Percentiles rank a stretch among this genome's conserved stretches.
These are phyloP conservation scores for Siderastrea radians DNA, from an alignment of 92 coral and sea anemone genomes.

Conservation along the genomic window DNA sequence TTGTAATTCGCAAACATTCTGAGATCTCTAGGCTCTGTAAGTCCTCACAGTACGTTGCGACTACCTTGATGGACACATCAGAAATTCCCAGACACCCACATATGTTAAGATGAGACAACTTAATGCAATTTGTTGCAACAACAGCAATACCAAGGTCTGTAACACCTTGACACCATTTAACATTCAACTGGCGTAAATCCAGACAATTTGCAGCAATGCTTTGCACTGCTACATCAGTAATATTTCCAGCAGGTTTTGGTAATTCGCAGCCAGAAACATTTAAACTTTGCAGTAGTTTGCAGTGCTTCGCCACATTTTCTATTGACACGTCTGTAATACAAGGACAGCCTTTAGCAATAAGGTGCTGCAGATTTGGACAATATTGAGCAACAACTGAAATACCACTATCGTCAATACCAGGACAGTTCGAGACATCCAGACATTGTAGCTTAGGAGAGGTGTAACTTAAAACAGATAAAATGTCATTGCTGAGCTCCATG, in stretches of 20 bases:
- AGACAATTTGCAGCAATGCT: slow-evolving; percentile 75
- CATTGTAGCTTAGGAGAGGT: slow-evolving; percentile 56
- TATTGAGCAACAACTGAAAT: slow-evolving; percentile 66
- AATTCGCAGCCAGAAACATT: slow-evolving; percentile 87
- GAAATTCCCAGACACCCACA: slow-evolving; percentile 89
- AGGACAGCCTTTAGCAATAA: slow-evolving; percentile 79
- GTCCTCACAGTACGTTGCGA: slow-evolving; percentile 74
- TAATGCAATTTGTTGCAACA: slow-evolving; percentile 75
- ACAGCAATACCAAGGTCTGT: slow-evolving; percentile 82
- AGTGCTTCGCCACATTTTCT: slow-evolving; percentile 73
- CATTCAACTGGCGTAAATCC: slow-evolving; percentile 61
- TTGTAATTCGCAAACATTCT: slow-evolving; percentile 83
- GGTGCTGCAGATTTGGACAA: slow-evolving; percentile 75
- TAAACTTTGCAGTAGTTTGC: slow-evolving; percentile 70
- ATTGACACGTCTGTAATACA: slow-evolving; percentile 85
- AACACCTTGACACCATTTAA: slow-evolving; percentile 88
- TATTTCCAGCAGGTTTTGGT: slow-evolving; percentile 82
- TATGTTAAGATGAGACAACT: slow-evolving; percentile 71
- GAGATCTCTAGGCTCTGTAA: slow-evolving; percentile 69
- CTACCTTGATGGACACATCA: slow-evolving; percentile 74
- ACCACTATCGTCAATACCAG: slow-evolving; percentile 83
- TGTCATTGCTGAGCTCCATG: slow-evolving; percentile 55
- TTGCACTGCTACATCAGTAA: slow-evolving; percentile 86
- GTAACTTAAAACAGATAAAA: slow-evolving; percentile 35
- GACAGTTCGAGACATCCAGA: slow-evolving; percentile 79